phyloP scores from a whole-genome alignment of 2,888 invertebrate species.

The Spodoptera littoralis region DNA sequence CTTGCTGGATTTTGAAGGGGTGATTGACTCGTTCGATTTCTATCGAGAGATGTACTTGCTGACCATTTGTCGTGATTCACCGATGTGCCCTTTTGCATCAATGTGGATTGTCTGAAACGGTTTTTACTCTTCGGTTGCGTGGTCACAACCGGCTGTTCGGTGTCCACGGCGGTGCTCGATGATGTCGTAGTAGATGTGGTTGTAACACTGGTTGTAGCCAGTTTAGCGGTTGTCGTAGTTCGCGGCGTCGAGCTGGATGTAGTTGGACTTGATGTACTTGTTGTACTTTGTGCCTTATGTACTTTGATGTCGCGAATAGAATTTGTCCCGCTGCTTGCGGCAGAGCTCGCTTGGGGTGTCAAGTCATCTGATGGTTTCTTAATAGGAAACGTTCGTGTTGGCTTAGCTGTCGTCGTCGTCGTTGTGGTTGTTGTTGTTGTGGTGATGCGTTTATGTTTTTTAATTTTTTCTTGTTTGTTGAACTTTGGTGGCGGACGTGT shows the following conservation, averaged over 20 bases:
- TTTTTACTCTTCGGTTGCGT: constrained; percentile 72
- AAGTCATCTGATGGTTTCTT: constrained; percentile 74
- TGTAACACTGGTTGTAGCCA: constrained; percentile 25
- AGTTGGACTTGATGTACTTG: constrained; percentile 51
- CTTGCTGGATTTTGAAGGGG: constrained; percentile 59
- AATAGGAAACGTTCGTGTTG: constrained; percentile 58
- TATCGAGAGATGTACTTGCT: constrained; percentile 57
- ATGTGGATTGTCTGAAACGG: constrained; percentile 81
- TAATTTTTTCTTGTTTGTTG: constrained; percentile 73
- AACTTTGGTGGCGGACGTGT: constrained; percentile 82
- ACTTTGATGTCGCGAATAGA: constrained; percentile 46
- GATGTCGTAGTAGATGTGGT: constrained; percentile 28
- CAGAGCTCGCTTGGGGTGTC: constrained; percentile 77
- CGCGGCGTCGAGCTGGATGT: constrained; percentile 52
- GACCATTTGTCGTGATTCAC: constrained; percentile 84
- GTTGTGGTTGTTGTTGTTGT: constrained; percentile 73
- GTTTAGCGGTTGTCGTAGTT: constrained; percentile 43
- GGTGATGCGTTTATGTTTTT: constrained; percentile 80
- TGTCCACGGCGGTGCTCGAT: constrained; percentile 45
- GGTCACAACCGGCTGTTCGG: constrained; percentile 52
- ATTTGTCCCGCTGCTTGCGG: constrained; percentile 66
- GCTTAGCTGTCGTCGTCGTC: constrained; percentile 65
- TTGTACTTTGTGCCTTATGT: constrained; percentile 46
- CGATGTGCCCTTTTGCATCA: constrained; percentile 83
- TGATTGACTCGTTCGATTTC: constrained; percentile 55